Conservation (phyloP, 2,113 vertebrate genomes). For the Leptosomus discolor region DNA sequence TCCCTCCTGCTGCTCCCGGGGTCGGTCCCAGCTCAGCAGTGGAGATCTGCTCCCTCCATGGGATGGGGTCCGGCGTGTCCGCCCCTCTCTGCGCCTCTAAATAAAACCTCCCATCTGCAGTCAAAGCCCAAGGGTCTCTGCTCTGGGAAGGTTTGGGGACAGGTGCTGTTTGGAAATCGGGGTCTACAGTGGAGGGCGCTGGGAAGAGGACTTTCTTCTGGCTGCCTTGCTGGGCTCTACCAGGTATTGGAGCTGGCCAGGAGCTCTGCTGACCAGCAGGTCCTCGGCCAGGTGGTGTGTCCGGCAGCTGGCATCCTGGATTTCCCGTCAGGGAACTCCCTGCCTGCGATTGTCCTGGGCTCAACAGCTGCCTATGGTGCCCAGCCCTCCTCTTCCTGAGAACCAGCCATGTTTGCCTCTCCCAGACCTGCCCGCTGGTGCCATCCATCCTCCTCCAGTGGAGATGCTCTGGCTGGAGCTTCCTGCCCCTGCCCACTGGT, state of each 20-base stretch:
- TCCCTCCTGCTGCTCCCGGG: neutral
- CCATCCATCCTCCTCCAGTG: neutral
- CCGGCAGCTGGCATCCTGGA: neutral
- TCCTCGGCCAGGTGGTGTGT: neutral
- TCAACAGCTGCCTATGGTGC: accelerated
- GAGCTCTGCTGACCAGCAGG: neutral
- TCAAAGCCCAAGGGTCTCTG: neutral
- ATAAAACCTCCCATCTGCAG: neutral
- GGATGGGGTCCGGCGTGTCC: accelerated
- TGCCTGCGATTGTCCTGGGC: neutral
- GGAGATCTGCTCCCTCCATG: neutral
- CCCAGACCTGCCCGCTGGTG: neutral
- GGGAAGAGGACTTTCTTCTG: neutral
- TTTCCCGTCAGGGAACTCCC: neutral
- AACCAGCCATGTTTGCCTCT: neutral
- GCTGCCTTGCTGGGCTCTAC: neutral
- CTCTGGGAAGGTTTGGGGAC: neutral
- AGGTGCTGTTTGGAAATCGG: neutral
- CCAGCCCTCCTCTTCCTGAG: neutral
- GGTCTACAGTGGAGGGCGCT: neutral
- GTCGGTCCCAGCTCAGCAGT: neutral
- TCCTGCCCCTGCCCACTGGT: neutral
- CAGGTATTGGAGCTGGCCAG: neutral
- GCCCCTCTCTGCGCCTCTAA: neutral
- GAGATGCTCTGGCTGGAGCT: neutral